Conservation (phyloP, 2,797 vertebrate species). For the Tachyglossus aculeatus region DNA sequence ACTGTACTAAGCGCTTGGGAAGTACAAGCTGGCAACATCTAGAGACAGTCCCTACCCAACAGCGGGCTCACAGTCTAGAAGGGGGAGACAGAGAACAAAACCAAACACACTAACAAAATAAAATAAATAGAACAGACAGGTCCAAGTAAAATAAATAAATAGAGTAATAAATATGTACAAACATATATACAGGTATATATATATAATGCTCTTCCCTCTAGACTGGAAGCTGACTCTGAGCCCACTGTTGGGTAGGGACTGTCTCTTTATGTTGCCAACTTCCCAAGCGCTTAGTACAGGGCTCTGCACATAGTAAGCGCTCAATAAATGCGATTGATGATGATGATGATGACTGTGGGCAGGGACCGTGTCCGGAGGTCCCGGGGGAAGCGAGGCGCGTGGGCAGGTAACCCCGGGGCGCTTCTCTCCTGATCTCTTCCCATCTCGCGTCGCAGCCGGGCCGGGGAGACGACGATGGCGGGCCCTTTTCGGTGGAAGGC, state of each 20-base stretch:
- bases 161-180: too few species aligned
- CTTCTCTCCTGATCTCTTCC: conserved; percentile 51
- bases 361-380: not conserved
- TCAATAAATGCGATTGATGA: not conserved
- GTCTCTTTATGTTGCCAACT: not conserved
- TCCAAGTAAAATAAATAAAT: too few species aligned
- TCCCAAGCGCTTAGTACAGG: not conserved
- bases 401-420: not conserved
- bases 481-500: conserved; percentile 64
- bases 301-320: not conserved
- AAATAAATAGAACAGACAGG: too few species aligned
- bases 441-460: conserved; percentile 54
- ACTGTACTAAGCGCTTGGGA: too few species aligned
- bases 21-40: too few species aligned
- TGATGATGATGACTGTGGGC: not conserved
- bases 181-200: too few species aligned
- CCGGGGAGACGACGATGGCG: conserved; percentile 67
- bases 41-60: too few species aligned
- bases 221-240: not conserved
- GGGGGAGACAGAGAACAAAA: too few species aligned
- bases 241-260: not conserved
- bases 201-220: not conserved
- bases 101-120: too few species aligned
- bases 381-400: not conserved
- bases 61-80: too few species aligned